Evolutionary conservation across 2,797 vertebrate genomes (phyloP), one percentile per base, ranked within the genome.

Genomic region (Intellagama lesueurii): DNA sequence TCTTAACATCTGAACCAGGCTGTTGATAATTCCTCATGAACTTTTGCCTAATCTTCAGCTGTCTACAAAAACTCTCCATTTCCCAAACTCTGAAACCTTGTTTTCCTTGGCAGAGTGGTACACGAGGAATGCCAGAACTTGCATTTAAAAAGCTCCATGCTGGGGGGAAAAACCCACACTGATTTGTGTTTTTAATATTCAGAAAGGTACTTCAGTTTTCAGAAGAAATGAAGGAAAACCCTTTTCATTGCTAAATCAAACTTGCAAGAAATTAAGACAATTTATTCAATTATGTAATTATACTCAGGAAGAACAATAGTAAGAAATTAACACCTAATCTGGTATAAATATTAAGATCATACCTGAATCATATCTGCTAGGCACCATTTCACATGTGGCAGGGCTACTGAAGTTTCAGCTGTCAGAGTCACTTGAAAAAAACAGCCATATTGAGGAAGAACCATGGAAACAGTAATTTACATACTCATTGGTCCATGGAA

Each of bases 251-350:
- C 2, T 72, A 89, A 91, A 79, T 0, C 76, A 17, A 81, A 40
- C 60, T 82, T 76, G 12, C 28, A 76, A 76, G 24, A 82, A 44
- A 87, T 69, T 68, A 70, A 80, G 32, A 32, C 90, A 70, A n/a
- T 82, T 26, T 0, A 49, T 86, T 72, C 73, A 90, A 86, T 2
- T 76, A 64, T 85, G 19, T 47, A 73, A n/a, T 81, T 86, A 77
- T 88, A 4, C 49, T 2, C 19, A 84, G 17, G 26, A 88, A 72
- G 56, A 91, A 76, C 35, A 44, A 44, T 8, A 82, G 70, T 17
- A 90, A 9, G 83, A 76, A 93, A 94, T 44, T 68, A 35, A 22
- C 72, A 83, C 30, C 64, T 30, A 5, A 28, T 26, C 49, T 35
- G 26, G 11, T 69, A 83, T 78, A 84, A 84, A 44, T 85, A 83